A percentile compares a stretch with the other conserved stretches of the same genome.
Evolutionary conservation across 2,888 invertebrate genomes (phyloP).

Genomic region (Formica aserva): DNA sequence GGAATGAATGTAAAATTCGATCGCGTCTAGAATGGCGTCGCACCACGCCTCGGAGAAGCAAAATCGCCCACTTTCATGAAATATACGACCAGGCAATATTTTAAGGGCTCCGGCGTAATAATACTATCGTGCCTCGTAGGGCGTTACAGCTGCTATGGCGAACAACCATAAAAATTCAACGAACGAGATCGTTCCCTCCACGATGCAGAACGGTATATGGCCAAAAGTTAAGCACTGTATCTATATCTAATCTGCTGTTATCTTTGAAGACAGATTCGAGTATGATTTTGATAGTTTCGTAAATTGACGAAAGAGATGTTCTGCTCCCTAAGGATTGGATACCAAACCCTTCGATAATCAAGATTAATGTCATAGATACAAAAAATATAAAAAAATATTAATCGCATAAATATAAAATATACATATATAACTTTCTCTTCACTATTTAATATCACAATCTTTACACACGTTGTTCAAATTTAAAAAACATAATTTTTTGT

Average conservation of each 20-base stretch:
- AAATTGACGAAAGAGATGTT: conserved; percentile 25
- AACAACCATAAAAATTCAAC: conserved; percentile 76
- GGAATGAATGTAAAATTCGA: conserved; percentile 66
- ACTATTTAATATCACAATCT: not conserved
- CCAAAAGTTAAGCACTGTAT: conserved; percentile 65
- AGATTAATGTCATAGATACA: not conserved
- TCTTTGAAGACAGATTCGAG: conserved; percentile 66
- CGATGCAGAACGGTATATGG: conserved; percentile 65
- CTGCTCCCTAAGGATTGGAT: not conserved
- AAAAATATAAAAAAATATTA: not conserved
- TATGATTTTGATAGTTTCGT: conserved; percentile 53
- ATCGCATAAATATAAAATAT: not conserved
- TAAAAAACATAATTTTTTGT: not conserved
- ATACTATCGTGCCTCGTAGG: conserved; percentile 69
- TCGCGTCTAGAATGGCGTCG: conserved; percentile 47
- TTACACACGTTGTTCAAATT: not conserved
- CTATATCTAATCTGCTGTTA: conserved; percentile 70
- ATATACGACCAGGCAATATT: conserved; percentile 72
- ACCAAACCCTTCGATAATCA: not conserved
- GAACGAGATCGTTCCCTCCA: conserved; percentile 66
- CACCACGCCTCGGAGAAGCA: conserved; percentile 56
- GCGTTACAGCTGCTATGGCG: conserved; percentile 71
- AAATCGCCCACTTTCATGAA: conserved; percentile 71
- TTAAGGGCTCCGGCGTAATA: conserved; percentile 74
- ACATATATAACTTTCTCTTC: not conserved